A percentile compares a stretch with the other conserved stretches of the same genome.
Evolutionary conservation across 2,113 vertebrate species (phyloP).

Genomic region (Myrmecobius fasciatus): DNA sequence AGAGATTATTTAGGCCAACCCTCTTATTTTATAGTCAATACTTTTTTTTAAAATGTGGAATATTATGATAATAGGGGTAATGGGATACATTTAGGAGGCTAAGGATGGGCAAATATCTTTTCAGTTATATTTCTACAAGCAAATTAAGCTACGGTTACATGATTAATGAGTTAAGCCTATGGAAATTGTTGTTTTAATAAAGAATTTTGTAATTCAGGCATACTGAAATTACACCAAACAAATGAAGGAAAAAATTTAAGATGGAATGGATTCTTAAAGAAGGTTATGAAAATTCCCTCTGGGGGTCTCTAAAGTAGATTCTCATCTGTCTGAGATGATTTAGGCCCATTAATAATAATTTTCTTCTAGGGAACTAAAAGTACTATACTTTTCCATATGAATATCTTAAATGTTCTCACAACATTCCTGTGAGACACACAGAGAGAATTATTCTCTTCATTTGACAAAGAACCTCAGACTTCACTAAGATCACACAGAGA

Average conservation of each 20-base stretch:
- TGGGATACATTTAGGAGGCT: not conserved
- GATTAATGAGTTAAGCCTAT: not conserved
- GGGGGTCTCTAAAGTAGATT: not conserved
- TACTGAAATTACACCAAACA: not conserved
- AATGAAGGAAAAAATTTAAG: not conserved
- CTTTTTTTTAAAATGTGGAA: not conserved
- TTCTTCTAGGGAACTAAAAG: not conserved
- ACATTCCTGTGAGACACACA: not conserved
- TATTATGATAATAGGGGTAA: not conserved
- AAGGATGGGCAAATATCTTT: not conserved
- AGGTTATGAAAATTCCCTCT: not conserved
- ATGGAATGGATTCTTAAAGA: not conserved
- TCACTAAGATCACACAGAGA: conserved; percentile 6
- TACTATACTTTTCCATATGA: not conserved
- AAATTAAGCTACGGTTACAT: not conserved
- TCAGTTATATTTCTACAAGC: not conserved
- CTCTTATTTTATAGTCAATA: not conserved
- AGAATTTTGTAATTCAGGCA: not conserved
- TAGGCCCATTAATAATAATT: not conserved
- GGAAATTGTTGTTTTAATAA: not conserved
- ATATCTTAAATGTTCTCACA: not conserved
- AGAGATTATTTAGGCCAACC: not conserved
- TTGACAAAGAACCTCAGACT: not conserved
- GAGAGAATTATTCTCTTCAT: not conserved
- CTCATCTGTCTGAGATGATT: not conserved